phyloP scores from a whole-genome alignment of 2,888 invertebrate species.

The Mimumesa dahlbomi region DNA sequence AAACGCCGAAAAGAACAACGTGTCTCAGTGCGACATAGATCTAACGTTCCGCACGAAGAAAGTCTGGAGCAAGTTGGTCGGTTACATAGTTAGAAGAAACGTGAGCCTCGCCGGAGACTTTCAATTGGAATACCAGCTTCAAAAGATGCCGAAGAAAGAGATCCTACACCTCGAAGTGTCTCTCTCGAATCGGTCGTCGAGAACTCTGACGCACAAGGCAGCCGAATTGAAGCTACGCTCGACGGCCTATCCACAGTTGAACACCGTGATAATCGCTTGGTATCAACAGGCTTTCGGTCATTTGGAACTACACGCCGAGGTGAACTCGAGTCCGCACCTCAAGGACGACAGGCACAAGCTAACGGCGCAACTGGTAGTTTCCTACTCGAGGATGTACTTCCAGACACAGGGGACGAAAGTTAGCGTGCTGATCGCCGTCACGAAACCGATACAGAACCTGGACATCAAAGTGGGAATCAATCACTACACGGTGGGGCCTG shows the following conservation, averaged over 20 bases:
- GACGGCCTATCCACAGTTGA: constrained; percentile 87
- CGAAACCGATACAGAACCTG: constrained; percentile 85
- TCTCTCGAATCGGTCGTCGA: constrained; percentile 83
- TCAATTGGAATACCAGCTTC: constrained; percentile 86
- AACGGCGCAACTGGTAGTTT: constrained; percentile 83
- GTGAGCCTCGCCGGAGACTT: constrained; percentile 83
- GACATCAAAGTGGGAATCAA: constrained; percentile 84
- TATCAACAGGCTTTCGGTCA: constrained; percentile 87
- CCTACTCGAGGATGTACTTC: constrained; percentile 83
- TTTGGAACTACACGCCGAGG: constrained; percentile 86
- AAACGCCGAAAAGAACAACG: constrained; percentile 85
- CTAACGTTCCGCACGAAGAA: constrained; percentile 90
- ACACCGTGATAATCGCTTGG: constrained; percentile 72
- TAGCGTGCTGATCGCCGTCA: constrained; percentile 84
- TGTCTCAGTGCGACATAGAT: constrained; percentile 89
- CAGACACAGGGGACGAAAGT: constrained; percentile 84
- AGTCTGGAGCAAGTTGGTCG: constrained; percentile 87
- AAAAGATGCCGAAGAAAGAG: constrained; percentile 78
- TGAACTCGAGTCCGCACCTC: constrained; percentile 85
- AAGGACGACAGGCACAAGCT: constrained; percentile 84
- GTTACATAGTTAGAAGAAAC: constrained; percentile 85
- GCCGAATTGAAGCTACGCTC: constrained; percentile 87
- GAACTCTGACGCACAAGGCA: constrained; percentile 83
- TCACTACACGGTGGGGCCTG: constrained; percentile 81
- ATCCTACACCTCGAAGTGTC: constrained; percentile 81